Percentiles rank a stretch among this genome's conserved stretches.
Evolutionary conservation across 2,888 invertebrate genomes (phyloP).

Genomic region (Drosophila tanythrix): DNA sequence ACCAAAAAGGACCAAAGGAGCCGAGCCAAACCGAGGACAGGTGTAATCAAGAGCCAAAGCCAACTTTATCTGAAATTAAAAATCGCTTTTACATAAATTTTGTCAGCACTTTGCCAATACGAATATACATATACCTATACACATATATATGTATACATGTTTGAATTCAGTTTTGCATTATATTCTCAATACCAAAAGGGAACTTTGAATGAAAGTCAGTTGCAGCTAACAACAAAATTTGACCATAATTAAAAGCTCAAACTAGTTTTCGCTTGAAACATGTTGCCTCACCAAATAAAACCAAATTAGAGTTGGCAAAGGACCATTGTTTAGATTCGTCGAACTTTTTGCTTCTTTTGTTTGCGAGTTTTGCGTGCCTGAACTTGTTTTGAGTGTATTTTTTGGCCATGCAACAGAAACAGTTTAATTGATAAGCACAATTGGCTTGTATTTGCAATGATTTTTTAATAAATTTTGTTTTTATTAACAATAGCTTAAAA

Average conservation of each 20-base stretch:
- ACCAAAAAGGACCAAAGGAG: slow-evolving; percentile 9
- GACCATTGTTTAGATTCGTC: slow-evolving; percentile 39
- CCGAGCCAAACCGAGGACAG: slow-evolving; percentile 17
- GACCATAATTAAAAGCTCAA: slow-evolving; percentile 65
- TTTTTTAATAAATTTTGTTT: not conserved
- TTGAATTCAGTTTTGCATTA: slow-evolving; percentile 13
- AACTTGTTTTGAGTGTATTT: slow-evolving; percentile 16
- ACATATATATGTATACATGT: not conserved
- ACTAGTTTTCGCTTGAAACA: slow-evolving; percentile 46
- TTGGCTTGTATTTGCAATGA: too few species aligned
- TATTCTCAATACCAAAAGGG: slow-evolving; percentile 14
- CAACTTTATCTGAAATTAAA: slow-evolving; percentile 77
- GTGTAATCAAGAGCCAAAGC: slow-evolving; percentile 61
- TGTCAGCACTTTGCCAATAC: slow-evolving; percentile 63
- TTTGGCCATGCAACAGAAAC: not conserved
- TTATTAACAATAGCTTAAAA: not conserved
- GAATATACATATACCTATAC: slow-evolving; percentile 5
- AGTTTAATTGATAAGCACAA: too few species aligned
- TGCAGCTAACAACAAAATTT: slow-evolving; percentile 51
- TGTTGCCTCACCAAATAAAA: slow-evolving; percentile 10
- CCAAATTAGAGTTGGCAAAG: slow-evolving; percentile 2
- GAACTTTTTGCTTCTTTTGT: slow-evolving; percentile 53
- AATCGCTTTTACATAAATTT: slow-evolving; percentile 71
- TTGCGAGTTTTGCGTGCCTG: slow-evolving; percentile 32
- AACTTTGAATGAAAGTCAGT: slow-evolving; percentile 32